Percentiles rank a stretch among this genome's conserved stretches.
Evolutionary conservation across 37 sponge, comb jelly and placozoan genomes (phyloP).

Genomic region (Agelas oroides): DNA sequence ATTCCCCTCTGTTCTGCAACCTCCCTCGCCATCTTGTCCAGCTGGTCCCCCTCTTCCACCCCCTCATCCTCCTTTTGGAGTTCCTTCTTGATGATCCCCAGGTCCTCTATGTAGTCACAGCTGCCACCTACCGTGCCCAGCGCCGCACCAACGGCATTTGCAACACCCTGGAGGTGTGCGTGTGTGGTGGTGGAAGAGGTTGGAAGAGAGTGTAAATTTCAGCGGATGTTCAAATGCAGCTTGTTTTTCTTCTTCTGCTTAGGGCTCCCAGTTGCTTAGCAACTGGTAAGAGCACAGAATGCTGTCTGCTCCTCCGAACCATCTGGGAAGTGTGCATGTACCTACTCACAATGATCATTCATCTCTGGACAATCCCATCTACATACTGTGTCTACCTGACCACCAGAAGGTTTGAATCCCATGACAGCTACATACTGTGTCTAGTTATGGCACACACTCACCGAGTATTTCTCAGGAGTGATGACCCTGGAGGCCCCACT

Average conservation of each 20-base stretch:
- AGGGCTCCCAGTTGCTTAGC: too few relatives aligned
- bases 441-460: conserved; percentile 28
- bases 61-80: background rate
- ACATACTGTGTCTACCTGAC: background rate
- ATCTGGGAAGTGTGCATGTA: too few relatives aligned
- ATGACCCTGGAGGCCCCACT: conserved; percentile 61
- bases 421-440: background rate
- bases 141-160: conserved; percentile 94
- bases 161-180: conserved; percentile 62
- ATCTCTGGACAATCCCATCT: too few relatives aligned
- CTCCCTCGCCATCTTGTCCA: conserved; percentile 29
- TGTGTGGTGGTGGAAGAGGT: background rate
- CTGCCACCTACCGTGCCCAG: conserved; percentile 76
- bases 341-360: too few relatives aligned
- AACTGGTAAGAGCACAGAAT: too few relatives aligned
- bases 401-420: background rate
- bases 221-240: too few relatives aligned
- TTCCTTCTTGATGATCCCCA: conserved; percentile 21
- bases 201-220: too few relatives aligned
- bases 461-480: conserved; percentile 63
- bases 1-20: conserved; percentile 28
- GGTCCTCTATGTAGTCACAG: conserved; percentile 57
- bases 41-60: background rate
- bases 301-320: too few relatives aligned
- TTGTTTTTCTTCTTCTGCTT: too few relatives aligned